These are phyloP conservation scores for Philopotamus ludificatus DNA, from an alignment of 1,140 invertebrate species.

Conservation along the genomic window DNA sequence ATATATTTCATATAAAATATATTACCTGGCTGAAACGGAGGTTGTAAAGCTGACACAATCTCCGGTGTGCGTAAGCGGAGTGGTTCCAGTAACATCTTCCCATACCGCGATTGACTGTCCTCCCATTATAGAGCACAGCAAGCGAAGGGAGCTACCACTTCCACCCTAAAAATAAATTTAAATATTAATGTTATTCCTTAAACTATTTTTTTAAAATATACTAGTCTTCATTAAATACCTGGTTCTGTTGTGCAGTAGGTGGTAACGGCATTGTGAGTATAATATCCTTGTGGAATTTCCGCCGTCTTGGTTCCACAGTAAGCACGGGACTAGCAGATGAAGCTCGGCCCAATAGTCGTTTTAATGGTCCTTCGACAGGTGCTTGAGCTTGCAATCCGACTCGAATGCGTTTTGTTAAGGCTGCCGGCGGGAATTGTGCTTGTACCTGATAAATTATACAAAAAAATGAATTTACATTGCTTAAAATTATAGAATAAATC, in stretches of 20 bases:
- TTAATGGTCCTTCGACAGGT: constrained; percentile 77
- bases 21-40: constrained; percentile 83
- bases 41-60: constrained; percentile 97
- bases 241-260: constrained; percentile 49
- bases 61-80: constrained; percentile 90
- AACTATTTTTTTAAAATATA: background rate
- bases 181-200: background rate
- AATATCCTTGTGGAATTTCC: constrained; percentile 97
- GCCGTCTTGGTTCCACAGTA: constrained; percentile 90
- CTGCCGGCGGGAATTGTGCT: constrained; percentile 90
- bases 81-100: constrained; percentile 97
- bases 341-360: constrained; percentile 82
- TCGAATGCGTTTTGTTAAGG: constrained; percentile 93
- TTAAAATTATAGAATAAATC: constrained; percentile 6
- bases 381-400: constrained; percentile 95
- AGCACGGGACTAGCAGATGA: constrained; percentile 92
- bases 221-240: constrained; percentile 13
- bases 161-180: constrained; percentile 15
- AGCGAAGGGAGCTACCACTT: constrained; percentile 64
- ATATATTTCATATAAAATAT: background rate
- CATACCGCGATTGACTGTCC: constrained; percentile 92
- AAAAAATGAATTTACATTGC: constrained; percentile 1
- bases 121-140: constrained; percentile 93
- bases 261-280: constrained; percentile 94
- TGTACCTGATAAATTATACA: constrained; percentile 64